Conservation (phyloP, 2,888 invertebrate genomes). For the Athalia cordata region DNA sequence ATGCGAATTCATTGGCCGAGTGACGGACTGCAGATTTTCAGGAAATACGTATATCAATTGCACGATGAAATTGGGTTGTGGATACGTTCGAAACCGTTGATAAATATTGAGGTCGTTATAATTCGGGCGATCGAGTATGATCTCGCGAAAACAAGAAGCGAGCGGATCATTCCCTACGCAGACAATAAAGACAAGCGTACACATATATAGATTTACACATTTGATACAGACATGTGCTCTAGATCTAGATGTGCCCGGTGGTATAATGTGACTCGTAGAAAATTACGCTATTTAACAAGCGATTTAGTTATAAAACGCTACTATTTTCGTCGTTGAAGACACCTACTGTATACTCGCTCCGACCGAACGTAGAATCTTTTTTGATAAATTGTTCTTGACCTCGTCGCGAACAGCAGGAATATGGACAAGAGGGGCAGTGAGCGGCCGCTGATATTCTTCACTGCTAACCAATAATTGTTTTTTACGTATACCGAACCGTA, state of each 20-base stretch:
- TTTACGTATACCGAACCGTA: no score
- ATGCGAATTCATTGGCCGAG: no score
- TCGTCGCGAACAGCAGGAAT: not conserved
- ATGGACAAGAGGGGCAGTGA: no score
- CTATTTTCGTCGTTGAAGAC: slow-evolving; percentile 41
- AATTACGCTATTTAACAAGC: slow-evolving; percentile 28
- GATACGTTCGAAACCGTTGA: not conserved
- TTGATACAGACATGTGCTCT: not conserved
- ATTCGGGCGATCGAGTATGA: slow-evolving; percentile 3
- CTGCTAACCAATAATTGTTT: not conserved
- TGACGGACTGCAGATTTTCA: no score
- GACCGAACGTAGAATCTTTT: slow-evolving; percentile 21
- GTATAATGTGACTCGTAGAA: slow-evolving; percentile 25
- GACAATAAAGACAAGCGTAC: not conserved
- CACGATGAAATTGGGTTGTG: not conserved
- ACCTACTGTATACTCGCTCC: not conserved
- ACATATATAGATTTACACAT: not conserved
- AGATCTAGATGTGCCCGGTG: not conserved
- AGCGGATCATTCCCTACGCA: not conserved
- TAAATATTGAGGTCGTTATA: not conserved
- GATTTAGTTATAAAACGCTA: slow-evolving; percentile 24
- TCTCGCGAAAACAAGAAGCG: slow-evolving; percentile 20
- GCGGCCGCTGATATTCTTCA: no score
- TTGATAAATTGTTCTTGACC: slow-evolving; percentile 35
- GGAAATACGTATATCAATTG: not conserved